phyloP scores from a whole-genome alignment of 1,140 invertebrate species.

The Euglossa dilemma region DNA sequence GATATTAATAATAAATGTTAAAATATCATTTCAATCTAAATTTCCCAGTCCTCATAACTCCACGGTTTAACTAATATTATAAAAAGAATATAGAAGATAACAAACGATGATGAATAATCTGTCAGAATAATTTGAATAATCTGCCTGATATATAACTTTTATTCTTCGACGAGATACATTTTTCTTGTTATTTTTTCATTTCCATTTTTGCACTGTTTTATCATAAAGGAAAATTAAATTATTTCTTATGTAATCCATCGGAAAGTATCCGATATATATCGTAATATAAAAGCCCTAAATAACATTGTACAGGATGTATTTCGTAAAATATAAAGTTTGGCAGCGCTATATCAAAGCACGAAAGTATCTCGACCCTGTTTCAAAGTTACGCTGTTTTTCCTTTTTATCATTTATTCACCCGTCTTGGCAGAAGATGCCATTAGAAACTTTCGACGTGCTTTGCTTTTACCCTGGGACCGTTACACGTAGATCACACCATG shows the following conservation, averaged over 20 bases:
- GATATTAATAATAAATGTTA: too few species aligned
- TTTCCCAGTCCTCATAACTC: too few species aligned
- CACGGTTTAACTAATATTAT: too few species aligned
- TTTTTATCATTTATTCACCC: constrained; percentile 15
- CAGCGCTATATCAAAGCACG: neutral
- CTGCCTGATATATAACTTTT: too few species aligned
- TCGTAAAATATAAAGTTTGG: neutral
- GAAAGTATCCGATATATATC: neutral
- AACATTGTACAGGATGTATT: neutral
- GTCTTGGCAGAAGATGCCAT: neutral
- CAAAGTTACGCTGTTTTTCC: neutral
- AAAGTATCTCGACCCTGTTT: constrained; percentile 3
- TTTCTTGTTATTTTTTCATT: too few species aligned
- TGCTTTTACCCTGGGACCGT: neutral
- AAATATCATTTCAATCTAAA: too few species aligned
- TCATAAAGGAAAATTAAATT: neutral
- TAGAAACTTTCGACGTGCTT: neutral
- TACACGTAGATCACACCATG: neutral
- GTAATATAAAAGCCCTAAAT: neutral
- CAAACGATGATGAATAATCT: too few species aligned
- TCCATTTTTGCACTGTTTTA: neutral
- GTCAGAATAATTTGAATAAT: too few species aligned
- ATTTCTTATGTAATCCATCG: too few species aligned
- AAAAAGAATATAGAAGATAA: too few species aligned
- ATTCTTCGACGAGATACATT: too few species aligned